Base-by-base conservation (phyloP, 2,888 invertebrate species). In the Bimastos eiseni region DNA sequence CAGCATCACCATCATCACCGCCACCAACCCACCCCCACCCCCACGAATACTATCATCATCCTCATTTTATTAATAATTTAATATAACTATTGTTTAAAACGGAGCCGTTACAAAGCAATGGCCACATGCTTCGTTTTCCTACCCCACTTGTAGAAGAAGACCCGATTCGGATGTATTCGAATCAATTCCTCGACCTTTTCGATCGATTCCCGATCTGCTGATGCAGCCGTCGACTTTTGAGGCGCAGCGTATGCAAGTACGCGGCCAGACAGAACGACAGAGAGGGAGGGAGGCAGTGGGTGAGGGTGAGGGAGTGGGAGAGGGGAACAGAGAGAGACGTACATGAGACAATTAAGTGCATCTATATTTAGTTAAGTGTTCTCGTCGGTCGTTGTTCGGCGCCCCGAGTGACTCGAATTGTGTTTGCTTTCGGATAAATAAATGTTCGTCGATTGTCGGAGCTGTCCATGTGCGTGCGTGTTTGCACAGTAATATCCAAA, bases 351-450 rank as follows among this genome's bases (percentile, higher is more conserved):
- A 70, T n/a, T 70, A 13, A 70, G 70, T 70, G 70, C 70, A n/a
- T 70, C 70, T 70, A 70, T 70, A 70, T 70, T 70, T 70, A 70
- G 70, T 70, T n/a, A 70, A 70, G 70, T n/a, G 70, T n/a, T 70
- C 70, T 70, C 11, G 11, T 8, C 70, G 70, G n/a, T 8, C n/a
- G 70, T n/a, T 70, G 17, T 70, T n/a, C n/a, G 70, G 70, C n/a
- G 70, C 30, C n/a, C 30, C 70, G n/a, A 70, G 70, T 70, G 70
- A 70, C 70, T 70, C 70, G 70, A 70, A 70, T 70, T 30, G 70
- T 70, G 70, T 70, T 70, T 70, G 70, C 70, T n/a, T n/a, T 70
- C n/a, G 70, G 49, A n/a, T n/a, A n/a, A n/a, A 70, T 70, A 70
- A 70, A 70, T 70, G 70, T n/a, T 70, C 70, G 70, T n/a, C 70